A percentile compares a stretch with the other conserved stretches of the same genome.
Conservation (phyloP, 1,140 invertebrate species). For the Hirudo medicinalis region DNA sequence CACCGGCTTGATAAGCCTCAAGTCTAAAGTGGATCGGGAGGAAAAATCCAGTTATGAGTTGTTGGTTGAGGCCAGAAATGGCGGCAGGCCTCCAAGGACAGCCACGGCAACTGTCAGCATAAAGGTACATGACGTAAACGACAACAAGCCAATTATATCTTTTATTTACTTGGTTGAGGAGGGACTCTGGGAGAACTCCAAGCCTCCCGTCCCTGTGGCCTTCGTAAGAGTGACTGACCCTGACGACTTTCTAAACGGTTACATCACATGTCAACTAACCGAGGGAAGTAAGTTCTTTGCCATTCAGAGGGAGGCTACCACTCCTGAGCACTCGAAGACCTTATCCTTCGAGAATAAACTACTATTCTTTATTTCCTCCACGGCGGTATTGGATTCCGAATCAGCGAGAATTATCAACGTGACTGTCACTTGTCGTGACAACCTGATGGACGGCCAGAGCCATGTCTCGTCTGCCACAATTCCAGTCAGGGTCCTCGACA, state of each 20-base stretch:
- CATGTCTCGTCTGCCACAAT: slow-evolving; percentile 15
- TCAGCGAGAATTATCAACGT: neutral
- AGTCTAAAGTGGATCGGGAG: slow-evolving; percentile 65
- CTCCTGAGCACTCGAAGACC: too few species aligned
- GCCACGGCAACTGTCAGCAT: slow-evolving; percentile 76
- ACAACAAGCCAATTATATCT: slow-evolving; percentile 58
- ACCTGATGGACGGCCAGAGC: slow-evolving; percentile 2
- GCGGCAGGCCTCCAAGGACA: slow-evolving; percentile 61
- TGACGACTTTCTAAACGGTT: too few species aligned
- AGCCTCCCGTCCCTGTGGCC: too few species aligned
- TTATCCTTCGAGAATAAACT: too few species aligned
- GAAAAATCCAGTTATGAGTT: slow-evolving; percentile 64
- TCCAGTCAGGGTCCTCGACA: slow-evolving; percentile 11
- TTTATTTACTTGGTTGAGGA: too few species aligned
- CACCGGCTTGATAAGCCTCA: neutral
- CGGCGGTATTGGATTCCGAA: too few species aligned
- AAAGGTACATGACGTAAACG: slow-evolving; percentile 77
- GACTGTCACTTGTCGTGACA: neutral
- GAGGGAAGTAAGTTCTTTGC: too few species aligned
- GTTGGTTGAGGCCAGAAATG: slow-evolving; percentile 74
- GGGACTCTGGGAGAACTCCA: too few species aligned
- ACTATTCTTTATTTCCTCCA: too few species aligned
- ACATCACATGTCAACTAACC: too few species aligned
- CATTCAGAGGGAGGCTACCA: too few species aligned
- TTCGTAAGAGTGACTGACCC: too few species aligned